These are phyloP conservation scores for Astropecten irregularis DNA, from an alignment of 53 echinoderm and acorn worm genomes.

Conservation along the genomic window DNA sequence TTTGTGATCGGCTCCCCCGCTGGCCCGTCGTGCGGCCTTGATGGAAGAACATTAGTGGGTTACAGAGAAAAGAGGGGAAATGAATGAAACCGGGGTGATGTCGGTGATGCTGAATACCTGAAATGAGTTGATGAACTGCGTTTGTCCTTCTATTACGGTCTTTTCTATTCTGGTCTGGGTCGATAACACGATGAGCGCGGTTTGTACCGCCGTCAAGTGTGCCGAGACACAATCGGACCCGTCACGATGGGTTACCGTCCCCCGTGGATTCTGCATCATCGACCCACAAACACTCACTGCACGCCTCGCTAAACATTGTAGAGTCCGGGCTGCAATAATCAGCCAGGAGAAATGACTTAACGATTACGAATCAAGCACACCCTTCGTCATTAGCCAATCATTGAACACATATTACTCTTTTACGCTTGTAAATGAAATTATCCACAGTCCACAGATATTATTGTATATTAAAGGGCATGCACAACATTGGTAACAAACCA, in stretches of 20 bases:
- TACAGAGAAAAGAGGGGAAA: no score
- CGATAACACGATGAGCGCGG: neutral
- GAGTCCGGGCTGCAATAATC: neutral
- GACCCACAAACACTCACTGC: neutral
- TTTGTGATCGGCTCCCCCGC: neutral
- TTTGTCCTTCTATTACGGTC: neutral
- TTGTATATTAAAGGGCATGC: no score
- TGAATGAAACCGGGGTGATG: no score
- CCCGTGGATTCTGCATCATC: neutral
- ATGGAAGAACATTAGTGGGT: slow-evolving; percentile 24
- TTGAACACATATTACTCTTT: no score
- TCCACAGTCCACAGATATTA: no score
- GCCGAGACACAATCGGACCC: neutral
- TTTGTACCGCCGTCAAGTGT: no score
- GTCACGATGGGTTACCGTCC: neutral
- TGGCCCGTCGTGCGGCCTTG: slow-evolving; percentile 4
- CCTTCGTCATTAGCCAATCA: no score
- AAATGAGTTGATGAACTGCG: neutral
- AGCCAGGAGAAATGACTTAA: neutral
- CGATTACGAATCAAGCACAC: neutral
- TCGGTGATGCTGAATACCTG: no score
- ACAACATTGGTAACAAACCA: no score
- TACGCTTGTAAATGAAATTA: no score
- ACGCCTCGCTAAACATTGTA: neutral
- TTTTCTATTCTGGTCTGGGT: neutral